Conservation (phyloP, 2,888 invertebrate genomes). For the Sesia bembeciformis region DNA sequence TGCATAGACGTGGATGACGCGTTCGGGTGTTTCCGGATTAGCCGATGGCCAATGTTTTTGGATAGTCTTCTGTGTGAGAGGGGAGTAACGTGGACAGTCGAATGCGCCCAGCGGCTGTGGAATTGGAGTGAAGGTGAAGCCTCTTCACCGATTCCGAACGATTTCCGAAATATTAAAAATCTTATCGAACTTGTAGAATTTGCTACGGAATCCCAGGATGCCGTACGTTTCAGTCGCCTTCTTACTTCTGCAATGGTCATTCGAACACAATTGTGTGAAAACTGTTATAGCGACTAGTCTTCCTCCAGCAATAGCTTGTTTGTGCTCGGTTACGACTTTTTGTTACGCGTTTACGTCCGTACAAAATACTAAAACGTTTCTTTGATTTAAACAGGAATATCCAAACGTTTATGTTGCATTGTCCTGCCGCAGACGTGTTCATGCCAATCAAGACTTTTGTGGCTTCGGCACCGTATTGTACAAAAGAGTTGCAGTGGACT, state of each 20-base stretch:
- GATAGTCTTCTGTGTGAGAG: too few species aligned
- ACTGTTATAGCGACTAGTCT: slow-evolving; percentile 16
- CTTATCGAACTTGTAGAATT: too few species aligned
- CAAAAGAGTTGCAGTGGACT: neutral
- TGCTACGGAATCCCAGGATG: too few species aligned
- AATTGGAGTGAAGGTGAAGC: too few species aligned
- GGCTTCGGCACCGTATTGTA: slow-evolving; percentile 22
- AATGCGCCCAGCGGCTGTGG: too few species aligned
- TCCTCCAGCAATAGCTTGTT: slow-evolving; percentile 27
- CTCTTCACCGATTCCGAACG: too few species aligned
- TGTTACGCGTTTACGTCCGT: slow-evolving; percentile 39
- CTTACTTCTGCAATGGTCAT: neutral
- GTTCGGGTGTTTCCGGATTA: too few species aligned
- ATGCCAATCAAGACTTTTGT: slow-evolving; percentile 41
- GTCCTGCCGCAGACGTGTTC: slow-evolving; percentile 35
- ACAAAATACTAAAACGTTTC: slow-evolving; percentile 43
- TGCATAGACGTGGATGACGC: too few species aligned
- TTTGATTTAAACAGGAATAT: slow-evolving; percentile 36
- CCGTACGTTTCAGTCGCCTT: neutral
- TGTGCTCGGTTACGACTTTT: slow-evolving; percentile 47
- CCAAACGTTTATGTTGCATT: slow-evolving; percentile 60
- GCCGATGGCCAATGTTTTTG: too few species aligned
- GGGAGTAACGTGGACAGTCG: too few species aligned
- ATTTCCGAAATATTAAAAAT: too few species aligned
- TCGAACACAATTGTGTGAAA: slow-evolving; percentile 25